A percentile compares a stretch with the other conserved stretches of the same genome.
Evolutionary conservation across 2,888 invertebrate species (phyloP).

Genomic region (Eulithis prunata): DNA sequence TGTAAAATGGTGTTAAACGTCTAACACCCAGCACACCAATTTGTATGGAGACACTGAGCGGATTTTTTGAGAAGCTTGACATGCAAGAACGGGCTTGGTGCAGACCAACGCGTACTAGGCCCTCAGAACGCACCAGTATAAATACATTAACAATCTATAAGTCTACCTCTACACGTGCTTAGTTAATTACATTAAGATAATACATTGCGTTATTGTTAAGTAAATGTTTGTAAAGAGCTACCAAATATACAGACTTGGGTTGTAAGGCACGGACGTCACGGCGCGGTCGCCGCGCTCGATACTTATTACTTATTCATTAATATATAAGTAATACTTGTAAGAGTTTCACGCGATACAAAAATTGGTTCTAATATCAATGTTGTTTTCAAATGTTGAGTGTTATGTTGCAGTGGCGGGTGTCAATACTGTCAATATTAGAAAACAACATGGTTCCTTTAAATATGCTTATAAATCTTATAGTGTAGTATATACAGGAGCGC

Average conservation of each 20-base stretch:
- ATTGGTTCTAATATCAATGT: constrained; percentile 19
- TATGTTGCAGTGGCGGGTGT: constrained; percentile 9
- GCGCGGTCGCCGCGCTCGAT: constrained; percentile 43
- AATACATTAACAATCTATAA: neutral
- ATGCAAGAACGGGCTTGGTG: too few relatives aligned
- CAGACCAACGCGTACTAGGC: too few relatives aligned
- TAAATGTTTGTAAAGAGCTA: constrained; percentile 42
- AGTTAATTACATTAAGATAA: constrained; percentile 29
- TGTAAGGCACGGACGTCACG: constrained; percentile 68
- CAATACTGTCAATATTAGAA: constrained; percentile 8
- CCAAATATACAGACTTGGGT: constrained; percentile 65
- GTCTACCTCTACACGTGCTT: constrained; percentile 25
- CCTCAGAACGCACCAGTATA: neutral
- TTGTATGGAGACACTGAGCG: too few relatives aligned
- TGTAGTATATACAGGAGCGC: constrained; percentile 25
- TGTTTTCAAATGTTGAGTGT: constrained; percentile 15
- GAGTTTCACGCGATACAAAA: constrained; percentile 12
- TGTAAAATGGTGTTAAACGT: too few relatives aligned
- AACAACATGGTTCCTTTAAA: constrained; percentile 24
- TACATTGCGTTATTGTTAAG: constrained; percentile 34
- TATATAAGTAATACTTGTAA: constrained; percentile 8
- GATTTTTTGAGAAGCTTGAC: too few relatives aligned
- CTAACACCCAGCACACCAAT: too few relatives aligned
- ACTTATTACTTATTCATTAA: constrained; percentile 11
- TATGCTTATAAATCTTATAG: constrained; percentile 14